These are phyloP conservation scores for Paelopatides confundens DNA, from an alignment of 53 echinoderm and acorn worm genomes.

Conservation along the genomic window DNA sequence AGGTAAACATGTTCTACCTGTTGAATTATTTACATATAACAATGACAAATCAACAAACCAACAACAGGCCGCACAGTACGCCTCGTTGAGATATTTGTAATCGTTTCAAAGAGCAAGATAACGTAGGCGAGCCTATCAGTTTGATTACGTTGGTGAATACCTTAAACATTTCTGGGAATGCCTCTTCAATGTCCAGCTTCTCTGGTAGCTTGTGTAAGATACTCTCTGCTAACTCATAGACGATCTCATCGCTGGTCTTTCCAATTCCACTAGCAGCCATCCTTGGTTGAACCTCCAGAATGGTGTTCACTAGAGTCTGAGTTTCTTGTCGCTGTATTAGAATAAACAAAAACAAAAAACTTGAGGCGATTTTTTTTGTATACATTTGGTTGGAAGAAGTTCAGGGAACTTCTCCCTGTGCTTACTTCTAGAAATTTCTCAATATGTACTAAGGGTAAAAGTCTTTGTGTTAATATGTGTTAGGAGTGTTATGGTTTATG, in stretches of 20 bases:
- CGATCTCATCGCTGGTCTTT: conserved; percentile 96
- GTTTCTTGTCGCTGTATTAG: conserved; percentile 93
- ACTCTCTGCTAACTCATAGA: conserved; percentile 94
- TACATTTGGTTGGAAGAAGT: too few species aligned
- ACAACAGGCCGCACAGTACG: too few species aligned
- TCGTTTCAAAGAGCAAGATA: background rate
- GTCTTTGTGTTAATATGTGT: too few species aligned
- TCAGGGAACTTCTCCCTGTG: too few species aligned
- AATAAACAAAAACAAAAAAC: background rate
- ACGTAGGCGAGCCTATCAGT: too few species aligned
- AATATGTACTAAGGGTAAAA: too few species aligned
- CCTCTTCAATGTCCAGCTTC: conserved; percentile 90
- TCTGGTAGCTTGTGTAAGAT: conserved; percentile 88
- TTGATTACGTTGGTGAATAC: conserved; percentile 22
- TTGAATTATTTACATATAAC: background rate
- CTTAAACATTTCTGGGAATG: conserved; percentile 97
- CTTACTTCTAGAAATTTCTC: too few species aligned
- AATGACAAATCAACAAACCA: conserved; percentile 7
- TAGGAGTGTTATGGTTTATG: too few species aligned
- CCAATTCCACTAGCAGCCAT: conserved; percentile 89
- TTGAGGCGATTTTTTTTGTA: too few species aligned
- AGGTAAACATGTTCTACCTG: background rate
- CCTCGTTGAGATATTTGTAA: background rate
- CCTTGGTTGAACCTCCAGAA: conserved; percentile 95
- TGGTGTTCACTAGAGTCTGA: conserved; percentile 87